phyloP scores from a whole-genome alignment of 2,113 vertebrate species.

The Vanacampus margaritifer region DNA sequence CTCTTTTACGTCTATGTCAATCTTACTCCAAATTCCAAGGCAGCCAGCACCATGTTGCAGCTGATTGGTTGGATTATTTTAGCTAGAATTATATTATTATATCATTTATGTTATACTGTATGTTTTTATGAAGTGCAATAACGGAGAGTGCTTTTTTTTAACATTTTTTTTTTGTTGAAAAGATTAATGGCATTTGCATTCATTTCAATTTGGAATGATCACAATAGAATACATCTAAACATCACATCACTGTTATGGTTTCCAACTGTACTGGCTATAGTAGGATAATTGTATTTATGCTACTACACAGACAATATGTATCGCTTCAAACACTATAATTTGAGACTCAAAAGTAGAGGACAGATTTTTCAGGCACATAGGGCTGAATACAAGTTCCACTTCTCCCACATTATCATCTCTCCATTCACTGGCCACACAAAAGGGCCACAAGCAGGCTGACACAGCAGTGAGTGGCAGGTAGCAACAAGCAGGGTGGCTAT shows the following conservation, averaged over 20 bases:
- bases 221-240: too few species aligned
- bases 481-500: slow-evolving; percentile 31
- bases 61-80: too few species aligned
- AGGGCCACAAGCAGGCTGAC: slow-evolving; percentile 34
- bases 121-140: neutral
- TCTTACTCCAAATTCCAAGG: too few species aligned
- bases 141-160: neutral
- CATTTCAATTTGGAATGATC: neutral
- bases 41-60: too few species aligned
- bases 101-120: neutral
- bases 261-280: neutral
- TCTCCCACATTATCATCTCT: slow-evolving; percentile 15
- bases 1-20: neutral
- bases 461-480: slow-evolving; percentile 23
- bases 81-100: too few species aligned
- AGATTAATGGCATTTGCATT: neutral
- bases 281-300: neutral
- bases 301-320: neutral
- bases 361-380: neutral
- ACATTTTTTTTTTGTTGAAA: neutral
- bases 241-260: neutral
- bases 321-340: neutral
- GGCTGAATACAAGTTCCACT: neutral
- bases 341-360: neutral
- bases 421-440: slow-evolving; percentile 36